phyloP scores from a whole-genome alignment of 2,113 vertebrate genomes.

The Sorex fumeus region DNA sequence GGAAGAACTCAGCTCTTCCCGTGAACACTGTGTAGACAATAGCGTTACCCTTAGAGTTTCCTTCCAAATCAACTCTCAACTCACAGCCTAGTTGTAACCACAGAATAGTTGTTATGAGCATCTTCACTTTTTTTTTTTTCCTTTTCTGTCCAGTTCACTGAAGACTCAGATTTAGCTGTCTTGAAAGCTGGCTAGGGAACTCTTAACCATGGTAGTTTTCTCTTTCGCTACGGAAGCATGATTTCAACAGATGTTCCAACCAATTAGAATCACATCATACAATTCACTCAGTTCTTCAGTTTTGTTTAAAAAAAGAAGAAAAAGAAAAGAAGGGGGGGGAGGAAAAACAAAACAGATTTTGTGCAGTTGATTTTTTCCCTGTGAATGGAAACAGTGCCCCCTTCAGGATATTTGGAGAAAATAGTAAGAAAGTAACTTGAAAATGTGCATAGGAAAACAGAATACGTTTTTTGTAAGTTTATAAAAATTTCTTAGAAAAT shows the following conservation, averaged over 20 bases:
- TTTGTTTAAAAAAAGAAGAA: background rate
- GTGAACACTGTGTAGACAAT: background rate
- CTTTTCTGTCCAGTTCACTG: background rate
- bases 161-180: slow-evolving; percentile 24
- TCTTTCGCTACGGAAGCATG: slow-evolving; percentile 28
- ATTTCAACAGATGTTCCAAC: slow-evolving; percentile 56
- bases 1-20: background rate
- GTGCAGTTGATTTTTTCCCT: background rate
- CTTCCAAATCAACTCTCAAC: background rate
- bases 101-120: background rate
- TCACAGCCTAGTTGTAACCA: slow-evolving; percentile 50
- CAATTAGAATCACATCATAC: slow-evolving; percentile 40
- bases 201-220: slow-evolving; percentile 31
- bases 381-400: slow-evolving; percentile 55
- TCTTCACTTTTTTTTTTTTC: background rate
- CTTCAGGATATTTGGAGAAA: slow-evolving; percentile 64
- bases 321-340: background rate
- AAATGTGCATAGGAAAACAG: background rate
- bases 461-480: slow-evolving; percentile 44
- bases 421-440: slow-evolving; percentile 7
- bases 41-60: background rate
- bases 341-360: too few species aligned
- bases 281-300: slow-evolving; percentile 33
- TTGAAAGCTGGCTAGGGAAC: slow-evolving; percentile 12
- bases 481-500: slow-evolving; percentile 34